Base-by-base conservation (phyloP, 30 jellyfish, hydroid and myxozoan species). In the Pelagia noctiluca region DNA sequence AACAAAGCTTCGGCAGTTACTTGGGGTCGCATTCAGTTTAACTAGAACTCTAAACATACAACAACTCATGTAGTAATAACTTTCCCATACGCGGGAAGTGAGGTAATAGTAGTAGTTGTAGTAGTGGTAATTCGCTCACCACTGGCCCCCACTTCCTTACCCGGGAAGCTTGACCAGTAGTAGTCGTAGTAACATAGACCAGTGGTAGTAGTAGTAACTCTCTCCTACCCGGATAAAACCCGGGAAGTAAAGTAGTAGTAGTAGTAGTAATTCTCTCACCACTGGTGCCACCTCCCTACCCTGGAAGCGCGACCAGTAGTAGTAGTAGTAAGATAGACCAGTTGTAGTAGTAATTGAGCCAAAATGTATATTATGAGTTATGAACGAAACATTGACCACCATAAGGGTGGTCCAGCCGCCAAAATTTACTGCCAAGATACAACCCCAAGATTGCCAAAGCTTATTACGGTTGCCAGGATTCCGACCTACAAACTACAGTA, bases 391-490 rank as follows among this genome's bases (percentile, higher is more conserved):
- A 61, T 25, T 61, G 74, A 61, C 74, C 32, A 61, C 74, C 74
- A 2, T 61, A 61, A 25, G 32, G 74, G 37, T 61, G 32, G 74
- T 61, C 74, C 74, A 61, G 74, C 74, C 74, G 74, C 74, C 74
- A 61, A 61, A 61, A 61, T 61, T 61, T 2, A 8, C 37, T 1
- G 74, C 74, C 38, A 61, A 61, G 37, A 61, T 61, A 61, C 74
- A 2, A 61, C 74, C 74, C 74, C 74, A 25, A 61, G 74, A 0
- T 1, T 61, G 74, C 37, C 47, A 61, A 61, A 61, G 74, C 74
- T 3, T 18, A 54, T 61, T 16, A 2, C 0, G 48, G 74, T 61
- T 61, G 74, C 74, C 74, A 61, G 2, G 74, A 61, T 3, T 61
- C 74, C 48, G 74, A 61, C 35, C 35, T 61, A 61, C 74, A 3